Conservation (phyloP, 2,888 invertebrate species). For the Caenorhabditis sp. region DNA sequence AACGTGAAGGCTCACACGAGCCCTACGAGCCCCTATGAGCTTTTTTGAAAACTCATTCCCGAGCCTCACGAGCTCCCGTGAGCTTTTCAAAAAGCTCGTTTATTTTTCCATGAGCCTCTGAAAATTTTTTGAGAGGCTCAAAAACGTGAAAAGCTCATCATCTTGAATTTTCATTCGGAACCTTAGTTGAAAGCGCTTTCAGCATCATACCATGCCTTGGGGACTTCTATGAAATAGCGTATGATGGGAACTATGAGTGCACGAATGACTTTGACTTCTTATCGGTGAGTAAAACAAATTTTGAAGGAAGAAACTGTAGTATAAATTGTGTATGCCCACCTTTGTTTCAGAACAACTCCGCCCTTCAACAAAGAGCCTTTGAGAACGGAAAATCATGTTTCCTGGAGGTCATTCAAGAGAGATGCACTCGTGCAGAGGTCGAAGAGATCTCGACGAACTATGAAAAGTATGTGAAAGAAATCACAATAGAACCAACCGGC, state of each 20-base stretch:
- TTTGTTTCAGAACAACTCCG: neutral
- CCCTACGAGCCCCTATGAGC: too few relatives aligned
- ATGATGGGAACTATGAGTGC: neutral
- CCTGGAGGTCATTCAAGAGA: neutral
- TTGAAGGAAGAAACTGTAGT: too few relatives aligned
- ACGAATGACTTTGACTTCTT: neutral
- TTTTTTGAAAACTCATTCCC: too few relatives aligned
- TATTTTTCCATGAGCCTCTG: too few relatives aligned
- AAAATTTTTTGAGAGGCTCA: too few relatives aligned
- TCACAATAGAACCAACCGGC: too few relatives aligned
- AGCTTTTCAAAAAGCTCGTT: too few relatives aligned
- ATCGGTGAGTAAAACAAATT: neutral
- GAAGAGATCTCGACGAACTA: neutral
- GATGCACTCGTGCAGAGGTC: neutral
- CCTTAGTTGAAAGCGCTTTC: neutral
- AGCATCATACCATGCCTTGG: neutral
- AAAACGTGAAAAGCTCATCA: too few relatives aligned
- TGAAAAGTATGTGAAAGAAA: too few relatives aligned
- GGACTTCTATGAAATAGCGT: neutral
- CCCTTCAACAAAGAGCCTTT: neutral
- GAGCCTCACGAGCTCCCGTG: too few relatives aligned
- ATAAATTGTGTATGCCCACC: neutral
- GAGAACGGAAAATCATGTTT: conserved; percentile 9
- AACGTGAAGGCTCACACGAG: too few relatives aligned
- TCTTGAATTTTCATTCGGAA: too few relatives aligned